Conservation (phyloP, 2,888 invertebrate genomes). For the Plagodis dolabraria region DNA sequence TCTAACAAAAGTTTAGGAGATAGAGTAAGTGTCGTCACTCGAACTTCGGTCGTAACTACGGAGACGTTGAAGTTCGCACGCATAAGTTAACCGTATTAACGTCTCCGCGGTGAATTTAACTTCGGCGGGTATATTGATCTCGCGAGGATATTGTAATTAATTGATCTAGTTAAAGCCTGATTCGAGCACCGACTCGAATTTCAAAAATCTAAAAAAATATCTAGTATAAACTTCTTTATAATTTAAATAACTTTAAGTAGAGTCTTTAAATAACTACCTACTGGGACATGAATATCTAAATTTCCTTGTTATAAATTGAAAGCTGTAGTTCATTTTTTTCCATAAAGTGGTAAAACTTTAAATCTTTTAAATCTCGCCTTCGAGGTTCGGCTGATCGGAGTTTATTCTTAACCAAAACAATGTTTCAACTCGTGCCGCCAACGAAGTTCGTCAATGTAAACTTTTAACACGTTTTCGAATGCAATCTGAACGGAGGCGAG, state of each 20-base stretch:
- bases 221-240: no score
- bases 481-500: conserved; percentile 65
- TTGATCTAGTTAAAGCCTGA: conserved; percentile 53
- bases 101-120: conserved; percentile 64
- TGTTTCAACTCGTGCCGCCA: conserved; percentile 55
- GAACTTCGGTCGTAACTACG: conserved; percentile 68
- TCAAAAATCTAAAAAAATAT: no score
- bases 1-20: conserved; percentile 55
- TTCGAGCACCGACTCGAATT: no score
- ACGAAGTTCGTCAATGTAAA: conserved; percentile 64
- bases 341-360: conserved; percentile 28
- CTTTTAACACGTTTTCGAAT: conserved; percentile 73
- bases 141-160: conserved; percentile 63
- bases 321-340: conserved; percentile 30
- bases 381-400: conserved; percentile 50
- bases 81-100: conserved; percentile 75
- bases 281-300: conserved; percentile 26
- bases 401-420: conserved; percentile 59
- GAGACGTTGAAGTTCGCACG: conserved; percentile 66
- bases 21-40: conserved; percentile 57
- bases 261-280: no score
- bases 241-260: no score
- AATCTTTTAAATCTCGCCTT: conserved; percentile 32
- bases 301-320: conserved; percentile 29
- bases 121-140: conserved; percentile 61